Percentiles rank a stretch among this genome's conserved stretches.
Conservation (phyloP, 2,797 vertebrate species). For the Stomatorhinus walkeri region DNA sequence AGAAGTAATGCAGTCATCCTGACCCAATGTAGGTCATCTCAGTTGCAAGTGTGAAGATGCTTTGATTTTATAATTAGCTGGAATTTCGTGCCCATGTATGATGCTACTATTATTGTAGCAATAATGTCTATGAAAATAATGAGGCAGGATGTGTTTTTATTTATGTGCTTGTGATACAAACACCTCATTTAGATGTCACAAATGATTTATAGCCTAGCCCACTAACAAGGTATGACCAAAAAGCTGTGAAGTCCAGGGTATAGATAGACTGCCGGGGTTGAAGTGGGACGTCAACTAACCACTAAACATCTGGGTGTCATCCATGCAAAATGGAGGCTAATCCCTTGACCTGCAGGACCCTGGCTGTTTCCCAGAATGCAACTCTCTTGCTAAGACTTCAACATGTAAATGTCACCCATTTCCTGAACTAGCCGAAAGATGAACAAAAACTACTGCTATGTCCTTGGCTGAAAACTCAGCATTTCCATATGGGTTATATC, state of each 20-base stretch:
- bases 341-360: neutral
- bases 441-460: neutral
- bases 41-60: neutral
- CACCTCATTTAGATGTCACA: neutral
- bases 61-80: neutral
- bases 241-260: neutral
- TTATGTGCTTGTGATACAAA: neutral
- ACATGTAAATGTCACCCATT: neutral
- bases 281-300: neutral
- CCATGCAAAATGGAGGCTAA: neutral
- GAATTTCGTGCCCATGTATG: neutral
- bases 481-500: slow-evolving; percentile 44
- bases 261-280: neutral
- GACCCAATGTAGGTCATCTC: neutral
- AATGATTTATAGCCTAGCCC: neutral
- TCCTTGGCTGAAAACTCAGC: neutral
- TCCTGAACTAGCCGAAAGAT: neutral
- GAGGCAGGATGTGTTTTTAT: neutral
- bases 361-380: slow-evolving; percentile 1
- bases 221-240: neutral
- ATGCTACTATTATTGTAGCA: neutral
- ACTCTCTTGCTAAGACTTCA: neutral
- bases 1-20: neutral
- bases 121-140: neutral
- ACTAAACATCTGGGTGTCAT: neutral